Evolutionary conservation across 1,140 invertebrate genomes (phyloP), one percentile per base, ranked within the genome.

Genomic region (Rhagoletis pomonella): DNA sequence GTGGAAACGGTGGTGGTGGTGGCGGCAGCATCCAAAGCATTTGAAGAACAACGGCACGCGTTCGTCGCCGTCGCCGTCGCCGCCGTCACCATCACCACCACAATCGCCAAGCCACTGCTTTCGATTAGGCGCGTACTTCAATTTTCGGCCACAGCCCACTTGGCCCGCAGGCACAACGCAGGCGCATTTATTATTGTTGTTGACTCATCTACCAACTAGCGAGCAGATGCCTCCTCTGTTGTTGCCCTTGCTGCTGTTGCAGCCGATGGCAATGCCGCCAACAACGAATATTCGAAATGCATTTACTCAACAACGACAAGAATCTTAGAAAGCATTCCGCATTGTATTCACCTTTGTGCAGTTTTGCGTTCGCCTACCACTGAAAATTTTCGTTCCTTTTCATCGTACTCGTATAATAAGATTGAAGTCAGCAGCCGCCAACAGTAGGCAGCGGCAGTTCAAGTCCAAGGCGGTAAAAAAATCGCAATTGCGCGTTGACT

Each of bases 281-380:
- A 86, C 60, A 69, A 55, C 64, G 65, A 64, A 65, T 55, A 55
- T 69, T 86, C 86, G 60, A 55, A 69, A 86, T 86, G 86, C 86
- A 86, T 86, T 86, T 86, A 64, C 86, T 86, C 47, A 86, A 42
- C 58, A 19, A 62, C 86, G 65, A 86, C 86, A 86, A 69, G 64
- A 86, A 65, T 86, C 64, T 86, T 86, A 55, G 59, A 62, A 69
- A 86, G 86, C 59, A 86, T 65, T 86, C 86, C 86, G 64, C 84
- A 81, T 81, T 81, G 73, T 81, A 81, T 81, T 81, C 73, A 81
- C 73, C 73, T 81, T 29, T 81, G 73, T 81, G 73, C 73, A 55
- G 73, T 81, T 50, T 55, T 81, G 73, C 73, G 73, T 14, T 9
- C 73, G 73, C 73, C n/a, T 81, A 81, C 73, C 73, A 81, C n/a